A percentile compares a stretch with the other conserved stretches of the same genome.
Conservation (phyloP, 2,888 invertebrate genomes). For the Lathronympha strigana region DNA sequence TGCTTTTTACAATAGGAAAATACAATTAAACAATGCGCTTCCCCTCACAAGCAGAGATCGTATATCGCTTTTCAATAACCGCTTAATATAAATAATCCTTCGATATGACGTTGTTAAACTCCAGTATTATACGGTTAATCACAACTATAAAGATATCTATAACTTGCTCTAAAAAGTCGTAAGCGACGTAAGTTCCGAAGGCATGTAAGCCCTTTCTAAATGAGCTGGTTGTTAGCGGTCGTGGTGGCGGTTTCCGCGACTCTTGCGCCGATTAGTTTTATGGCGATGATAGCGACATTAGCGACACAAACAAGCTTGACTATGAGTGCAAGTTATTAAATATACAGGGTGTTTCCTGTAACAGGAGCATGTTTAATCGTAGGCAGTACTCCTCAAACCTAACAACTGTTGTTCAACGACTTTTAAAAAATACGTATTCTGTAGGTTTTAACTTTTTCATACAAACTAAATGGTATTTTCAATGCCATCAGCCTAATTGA, state of each 20-base stretch:
- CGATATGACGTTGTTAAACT: constrained; percentile 16
- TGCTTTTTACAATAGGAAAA: constrained; percentile 1
- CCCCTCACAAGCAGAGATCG: constrained; percentile 4
- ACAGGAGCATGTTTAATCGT: no score
- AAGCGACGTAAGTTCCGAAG: neutral
- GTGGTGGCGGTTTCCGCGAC: constrained; percentile 16
- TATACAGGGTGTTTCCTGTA: no score
- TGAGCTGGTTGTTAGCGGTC: neutral
- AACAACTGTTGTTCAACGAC: no score
- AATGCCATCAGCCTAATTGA: no score
- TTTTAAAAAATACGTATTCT: no score
- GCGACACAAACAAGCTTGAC: constrained; percentile 17
- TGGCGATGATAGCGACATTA: constrained; percentile 13
- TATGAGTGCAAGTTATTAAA: constrained; percentile 8
- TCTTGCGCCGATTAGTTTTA: constrained; percentile 20
- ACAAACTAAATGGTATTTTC: no score
- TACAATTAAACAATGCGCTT: constrained; percentile 1
- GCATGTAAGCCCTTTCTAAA: neutral
- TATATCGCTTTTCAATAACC: constrained; percentile 23
- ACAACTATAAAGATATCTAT: constrained; percentile 17
- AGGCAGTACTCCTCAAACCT: no score
- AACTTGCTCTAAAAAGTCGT: neutral
- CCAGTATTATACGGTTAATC: constrained; percentile 14
- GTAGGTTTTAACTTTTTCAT: no score
- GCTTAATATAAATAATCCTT: constrained; percentile 13